Conservation (phyloP, 2,888 invertebrate species). For the Myathropa florea region DNA sequence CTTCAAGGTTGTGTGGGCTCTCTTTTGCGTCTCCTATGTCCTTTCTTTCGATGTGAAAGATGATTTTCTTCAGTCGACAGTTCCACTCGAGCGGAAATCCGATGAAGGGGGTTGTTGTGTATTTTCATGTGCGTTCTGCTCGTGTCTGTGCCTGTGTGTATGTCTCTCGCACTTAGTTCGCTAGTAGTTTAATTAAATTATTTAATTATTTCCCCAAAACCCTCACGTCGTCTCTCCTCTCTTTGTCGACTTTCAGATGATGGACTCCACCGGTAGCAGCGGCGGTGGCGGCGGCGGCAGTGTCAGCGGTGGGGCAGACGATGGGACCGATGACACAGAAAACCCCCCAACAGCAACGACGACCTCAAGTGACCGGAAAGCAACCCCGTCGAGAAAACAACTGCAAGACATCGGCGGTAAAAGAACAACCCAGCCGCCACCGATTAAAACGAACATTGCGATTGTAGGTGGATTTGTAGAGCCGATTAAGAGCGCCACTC, state of each 20-base stretch:
- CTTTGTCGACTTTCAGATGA: slow-evolving; percentile 59
- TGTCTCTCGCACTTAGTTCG: background rate
- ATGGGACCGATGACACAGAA: slow-evolving; percentile 50
- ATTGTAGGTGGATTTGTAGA: slow-evolving; percentile 75
- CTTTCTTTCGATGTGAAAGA: too few relatives aligned
- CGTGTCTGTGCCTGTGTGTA: slow-evolving; percentile 5
- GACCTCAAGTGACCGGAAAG: slow-evolving; percentile 26
- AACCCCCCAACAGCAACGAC: slow-evolving; percentile 19
- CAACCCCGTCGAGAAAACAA: slow-evolving; percentile 74
- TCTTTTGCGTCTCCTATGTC: background rate
- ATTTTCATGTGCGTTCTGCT: background rate
- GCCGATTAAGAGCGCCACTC: slow-evolving; percentile 74
- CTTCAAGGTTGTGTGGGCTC: slow-evolving; percentile 57
- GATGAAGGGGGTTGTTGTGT: background rate
- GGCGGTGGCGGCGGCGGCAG: slow-evolving; percentile 37
- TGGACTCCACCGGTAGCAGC: slow-evolving; percentile 72
- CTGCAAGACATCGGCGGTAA: slow-evolving; percentile 72
- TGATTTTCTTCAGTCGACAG: background rate
- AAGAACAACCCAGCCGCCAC: slow-evolving; percentile 76
- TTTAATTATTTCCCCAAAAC: slow-evolving; percentile 38
- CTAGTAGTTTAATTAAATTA: slow-evolving; percentile 46
- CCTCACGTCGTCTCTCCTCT: background rate
- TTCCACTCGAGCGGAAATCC: background rate
- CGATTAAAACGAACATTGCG: slow-evolving; percentile 76
- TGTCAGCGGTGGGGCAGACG: slow-evolving; percentile 39